phyloP scores from a whole-genome alignment of 92 coral and sea anemone species.

The Plumapathes pennacea region DNA sequence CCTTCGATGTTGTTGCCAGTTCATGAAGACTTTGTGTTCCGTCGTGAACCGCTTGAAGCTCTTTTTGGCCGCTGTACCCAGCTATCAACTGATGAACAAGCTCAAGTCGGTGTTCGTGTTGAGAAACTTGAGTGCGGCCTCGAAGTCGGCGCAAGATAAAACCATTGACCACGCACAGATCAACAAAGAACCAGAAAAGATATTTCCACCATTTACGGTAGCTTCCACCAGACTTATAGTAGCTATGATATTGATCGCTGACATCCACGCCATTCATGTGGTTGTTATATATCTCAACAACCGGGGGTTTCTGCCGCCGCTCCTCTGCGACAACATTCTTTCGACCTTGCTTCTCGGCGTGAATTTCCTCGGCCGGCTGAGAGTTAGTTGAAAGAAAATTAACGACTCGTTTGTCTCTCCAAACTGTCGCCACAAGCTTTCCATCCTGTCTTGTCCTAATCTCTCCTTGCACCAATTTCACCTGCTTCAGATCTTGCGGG shows the following conservation, averaged over 20 bases:
- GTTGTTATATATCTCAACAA: too few species aligned
- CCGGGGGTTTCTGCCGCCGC: too few species aligned
- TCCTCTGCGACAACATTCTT: too few species aligned
- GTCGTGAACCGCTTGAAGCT: background rate
- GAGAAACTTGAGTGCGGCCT: too few species aligned
- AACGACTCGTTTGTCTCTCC: constrained; percentile 26
- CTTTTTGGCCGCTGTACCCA: constrained; percentile 7
- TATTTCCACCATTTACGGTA: constrained; percentile 42
- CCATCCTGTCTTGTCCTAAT: constrained; percentile 5
- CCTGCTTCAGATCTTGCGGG: constrained; percentile 2
- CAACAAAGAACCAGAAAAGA: constrained; percentile 38
- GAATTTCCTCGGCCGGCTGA: too few species aligned
- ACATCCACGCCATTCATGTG: too few species aligned
- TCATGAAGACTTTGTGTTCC: background rate
- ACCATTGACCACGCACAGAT: constrained; percentile 31
- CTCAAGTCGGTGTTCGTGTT: too few species aligned
- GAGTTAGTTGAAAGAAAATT: constrained; percentile 3
- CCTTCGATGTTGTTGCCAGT: constrained; percentile 19
- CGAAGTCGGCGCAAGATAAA: constrained; percentile 7
- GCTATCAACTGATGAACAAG: constrained; percentile 2
- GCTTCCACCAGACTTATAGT: constrained; percentile 9
- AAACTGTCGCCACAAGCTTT: constrained; percentile 10
- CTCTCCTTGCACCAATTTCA: constrained; percentile 6
- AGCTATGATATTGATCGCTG: constrained; percentile 17
- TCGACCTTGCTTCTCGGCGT: too few species aligned